A percentile compares a stretch with the other conserved stretches of the same genome.
Conservation (phyloP, 2,888 invertebrate genomes). For the Melanchra persicariae region DNA sequence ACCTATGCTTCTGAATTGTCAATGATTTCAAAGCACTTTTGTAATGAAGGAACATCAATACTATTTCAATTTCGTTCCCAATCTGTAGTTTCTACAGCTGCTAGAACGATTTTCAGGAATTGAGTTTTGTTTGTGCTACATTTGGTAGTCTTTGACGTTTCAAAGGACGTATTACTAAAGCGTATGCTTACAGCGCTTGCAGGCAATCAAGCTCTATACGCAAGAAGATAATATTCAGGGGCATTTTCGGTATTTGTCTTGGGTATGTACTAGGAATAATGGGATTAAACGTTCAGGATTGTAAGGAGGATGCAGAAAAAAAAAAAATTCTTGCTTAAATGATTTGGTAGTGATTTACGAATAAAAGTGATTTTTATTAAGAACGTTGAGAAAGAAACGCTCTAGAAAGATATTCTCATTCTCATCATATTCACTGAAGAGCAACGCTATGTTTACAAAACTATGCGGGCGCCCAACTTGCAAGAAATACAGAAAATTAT, state of each 20-base stretch:
- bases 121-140: background rate
- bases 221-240: background rate
- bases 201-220: constrained; percentile 4
- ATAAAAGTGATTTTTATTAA: no score
- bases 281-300: background rate
- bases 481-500: no score
- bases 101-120: background rate
- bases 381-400: no score
- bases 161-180: constrained; percentile 4
- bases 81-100: background rate
- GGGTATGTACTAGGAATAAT: background rate
- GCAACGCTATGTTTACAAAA: no score
- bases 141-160: background rate
- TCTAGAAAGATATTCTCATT: no score
- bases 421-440: no score
- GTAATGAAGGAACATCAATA: background rate
- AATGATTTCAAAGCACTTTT: background rate
- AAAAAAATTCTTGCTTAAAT: background rate
- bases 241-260: background rate
- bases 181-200: background rate
- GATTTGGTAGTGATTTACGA: no score
- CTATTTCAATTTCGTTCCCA: constrained; percentile 18
- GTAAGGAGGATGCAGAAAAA: background rate
- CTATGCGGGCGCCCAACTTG: no score
- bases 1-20: no score